These are phyloP conservation scores for Eutrigla gurnardus DNA, from an alignment of 2,797 vertebrate species.

Conservation along the genomic window DNA sequence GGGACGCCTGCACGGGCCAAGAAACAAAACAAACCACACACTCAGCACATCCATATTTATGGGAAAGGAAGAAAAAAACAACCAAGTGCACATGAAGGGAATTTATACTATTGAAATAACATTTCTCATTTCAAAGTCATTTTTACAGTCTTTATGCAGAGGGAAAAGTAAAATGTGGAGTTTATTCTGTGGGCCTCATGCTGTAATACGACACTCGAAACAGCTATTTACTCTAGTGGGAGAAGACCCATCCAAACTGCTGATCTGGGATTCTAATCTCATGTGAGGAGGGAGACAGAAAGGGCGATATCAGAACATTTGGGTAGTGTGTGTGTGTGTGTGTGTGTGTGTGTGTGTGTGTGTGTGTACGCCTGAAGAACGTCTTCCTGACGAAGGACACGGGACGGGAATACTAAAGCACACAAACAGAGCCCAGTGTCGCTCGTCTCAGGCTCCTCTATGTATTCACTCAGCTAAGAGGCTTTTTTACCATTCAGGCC, in stretches of 20 bases:
- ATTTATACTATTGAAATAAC: conserved; percentile 34
- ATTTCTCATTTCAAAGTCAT: conserved; percentile 7
- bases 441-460: conserved; percentile 77
- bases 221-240: conserved; percentile 58
- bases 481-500: conserved; percentile 83
- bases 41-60: conserved; percentile 52
- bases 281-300: conserved; percentile 60
- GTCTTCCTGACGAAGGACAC: conserved; percentile 78
- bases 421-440: conserved; percentile 79
- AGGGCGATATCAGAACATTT: conserved; percentile 70
- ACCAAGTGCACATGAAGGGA: conserved; percentile 33
- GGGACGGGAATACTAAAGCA: conserved; percentile 83
- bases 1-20: conserved; percentile 84
- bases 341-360: conserved; percentile 22
- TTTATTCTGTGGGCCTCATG: conserved; percentile 42
- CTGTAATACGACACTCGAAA: conserved; percentile 56
- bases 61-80: not conserved
- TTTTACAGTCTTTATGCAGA: conserved; percentile 46
- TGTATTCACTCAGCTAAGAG: conserved; percentile 82
- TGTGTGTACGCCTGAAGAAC: conserved; percentile 52
- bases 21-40: conserved; percentile 33
- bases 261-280: conserved; percentile 73
- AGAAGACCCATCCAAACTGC: conserved; percentile 63
- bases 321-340: conserved; percentile 31
- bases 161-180: conserved; percentile 39